Base-by-base conservation (phyloP, 2,113 vertebrate species). In the Chelonoidis abingdonii region DNA sequence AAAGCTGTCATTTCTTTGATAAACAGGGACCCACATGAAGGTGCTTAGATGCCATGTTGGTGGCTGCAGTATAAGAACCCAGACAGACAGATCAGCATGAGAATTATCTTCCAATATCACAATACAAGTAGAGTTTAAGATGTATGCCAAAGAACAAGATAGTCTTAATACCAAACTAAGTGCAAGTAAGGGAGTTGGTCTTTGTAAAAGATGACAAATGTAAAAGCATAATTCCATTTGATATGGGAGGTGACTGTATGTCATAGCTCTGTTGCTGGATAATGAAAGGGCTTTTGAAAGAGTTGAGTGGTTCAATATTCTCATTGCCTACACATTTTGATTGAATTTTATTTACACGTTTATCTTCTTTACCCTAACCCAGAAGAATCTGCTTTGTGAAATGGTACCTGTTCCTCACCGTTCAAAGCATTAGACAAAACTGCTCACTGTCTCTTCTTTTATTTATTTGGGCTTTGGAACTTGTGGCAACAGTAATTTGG, bases 401-500 rank as follows among this genome's bases (percentile, higher is more conserved):
- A 89, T 49, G 22, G 8, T 27, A 95, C 62, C 52, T 80, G 76
- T 95, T 88, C 65, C 72, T 7, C 86, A 38, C 6, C 44, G 54
- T 88, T 83, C 84, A 25, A 93, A 87, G 80, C 62, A 84, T 83
- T 93, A 81, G n/a, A 92, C 97, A 89, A 91, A 76, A 94, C 2
- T 93, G 76, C 69, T 96, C 5, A 80, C 2, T 69, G 17, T 79
- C n/a, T 86, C 65, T 21, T 93, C 31, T 54, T 56, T 83, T 54
- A 38, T 54, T 83, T 56, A 80, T 72, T 96, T 89, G 65, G 90
- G 89, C 53, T 86, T 82, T 69, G 49, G 90, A 88, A 86, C 86
- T 89, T 84, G 47, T 95, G 56, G 49, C 76, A 78, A 44, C 59
- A 97, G 84, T 4, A 89, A 95, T 85, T 5, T 27, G n/a, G 56